Evolutionary conservation across 2,797 vertebrate species (phyloP).

Genomic region (Gorsachius magnificus): DNA sequence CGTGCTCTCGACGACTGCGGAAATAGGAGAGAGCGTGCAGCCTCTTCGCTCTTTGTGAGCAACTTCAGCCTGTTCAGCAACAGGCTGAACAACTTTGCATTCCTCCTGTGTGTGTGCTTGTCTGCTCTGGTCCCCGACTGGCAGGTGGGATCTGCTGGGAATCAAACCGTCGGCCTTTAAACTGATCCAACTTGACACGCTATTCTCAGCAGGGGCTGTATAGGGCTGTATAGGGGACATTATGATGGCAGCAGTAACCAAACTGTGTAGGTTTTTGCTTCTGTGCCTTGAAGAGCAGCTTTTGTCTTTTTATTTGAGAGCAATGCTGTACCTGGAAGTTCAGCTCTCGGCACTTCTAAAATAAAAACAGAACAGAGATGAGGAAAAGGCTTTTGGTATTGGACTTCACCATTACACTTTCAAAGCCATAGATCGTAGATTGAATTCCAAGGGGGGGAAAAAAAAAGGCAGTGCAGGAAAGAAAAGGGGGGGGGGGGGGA

Average conservation of each 20-base stretch:
- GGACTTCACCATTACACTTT: background rate
- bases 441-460: background rate
- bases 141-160: conserved; percentile 35
- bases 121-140: background rate
- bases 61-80: conserved; percentile 5
- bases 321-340: background rate
- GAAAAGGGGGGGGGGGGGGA: accelerated
- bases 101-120: background rate
- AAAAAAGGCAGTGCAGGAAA: background rate
- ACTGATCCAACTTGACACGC: background rate
- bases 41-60: background rate
- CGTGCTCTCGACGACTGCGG: background rate
- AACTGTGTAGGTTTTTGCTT: background rate
- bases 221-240: background rate
- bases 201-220: background rate
- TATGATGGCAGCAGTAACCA: background rate
- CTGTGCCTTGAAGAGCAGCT: background rate
- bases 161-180: background rate
- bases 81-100: conserved; percentile 22
- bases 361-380: background rate
- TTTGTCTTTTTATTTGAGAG: background rate
- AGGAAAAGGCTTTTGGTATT: background rate
- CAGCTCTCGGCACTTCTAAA: background rate
- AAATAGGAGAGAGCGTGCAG: background rate
- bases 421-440: background rate